Evolutionary conservation across 2,888 invertebrate species (phyloP), one percentile per base, ranked within the genome.

Genomic region (Drosophila infuscata): DNA sequence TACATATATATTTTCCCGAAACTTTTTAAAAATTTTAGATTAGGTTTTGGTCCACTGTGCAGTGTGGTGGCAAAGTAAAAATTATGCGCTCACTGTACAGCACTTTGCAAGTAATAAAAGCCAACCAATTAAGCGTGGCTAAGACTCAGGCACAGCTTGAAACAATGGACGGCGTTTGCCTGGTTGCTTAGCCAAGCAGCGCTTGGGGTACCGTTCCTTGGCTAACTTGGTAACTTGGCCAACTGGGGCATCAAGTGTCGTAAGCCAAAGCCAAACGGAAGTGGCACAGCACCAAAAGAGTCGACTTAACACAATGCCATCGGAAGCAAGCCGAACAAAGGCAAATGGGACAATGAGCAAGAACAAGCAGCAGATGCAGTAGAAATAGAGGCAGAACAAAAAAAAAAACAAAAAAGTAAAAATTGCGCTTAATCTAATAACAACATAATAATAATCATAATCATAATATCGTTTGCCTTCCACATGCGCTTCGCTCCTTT

Each of bases 341-440:
- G 65, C 57, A 68, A 63, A 65, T 65, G 67, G 36, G 54, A 46
- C 64, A 60, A 41, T 51, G 53, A 32, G 38, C 51, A 15, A 20
- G 57, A 20, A 43, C 7, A 56, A 38, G 29, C 20, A 33, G 65
- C 41, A 52, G 25, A n/a, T 30, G 63, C 46, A 59, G 54, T 15
- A 57, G 20, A 46, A 29, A 29, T 43, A n/a, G 62, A 41, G 49
- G 60, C 49, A 48, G 63, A 61, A 61, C 61, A 76, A 62, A 77
- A 76, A 82, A 82, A 91, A 84, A 80, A 74, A 90, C 90, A 76
- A 62, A 79, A 76, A 82, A 81, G 88, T 86, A 80, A 74, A 90
- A 91, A 90, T 91, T 91, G 81, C 83, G 89, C 83, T 89, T 91
- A 91, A 91, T 91, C 92, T 91, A 90, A 91, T 92, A 91, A 92